phyloP scores from a whole-genome alignment of 2,113 vertebrate species.

The Hemichromis elongatus region DNA sequence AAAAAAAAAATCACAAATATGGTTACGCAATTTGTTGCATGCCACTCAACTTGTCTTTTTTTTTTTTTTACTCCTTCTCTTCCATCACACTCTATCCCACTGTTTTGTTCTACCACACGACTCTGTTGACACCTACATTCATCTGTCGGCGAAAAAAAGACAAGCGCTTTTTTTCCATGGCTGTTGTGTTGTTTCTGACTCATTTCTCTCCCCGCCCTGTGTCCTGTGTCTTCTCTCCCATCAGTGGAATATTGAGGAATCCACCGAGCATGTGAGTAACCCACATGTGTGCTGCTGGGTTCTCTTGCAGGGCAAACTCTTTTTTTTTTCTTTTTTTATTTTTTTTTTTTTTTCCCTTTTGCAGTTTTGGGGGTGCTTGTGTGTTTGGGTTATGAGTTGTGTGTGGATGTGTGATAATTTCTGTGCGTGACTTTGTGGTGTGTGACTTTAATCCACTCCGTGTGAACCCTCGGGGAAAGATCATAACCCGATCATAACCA shows the following conservation, averaged over 20 bases:
- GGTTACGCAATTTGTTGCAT: conserved; percentile 7
- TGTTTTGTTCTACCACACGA: conserved; percentile 24
- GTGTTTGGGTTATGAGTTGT: conserved; percentile 24
- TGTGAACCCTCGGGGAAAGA: conserved; percentile 25
- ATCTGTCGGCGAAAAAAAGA: conserved; percentile 70
- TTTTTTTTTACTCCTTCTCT: not conserved
- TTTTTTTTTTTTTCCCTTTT: too few relatives aligned
- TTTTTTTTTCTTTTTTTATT: too few relatives aligned
- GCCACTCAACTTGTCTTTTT: conserved; percentile 7
- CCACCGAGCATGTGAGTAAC: conserved; percentile 96
- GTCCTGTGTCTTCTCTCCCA: conserved; percentile 74
- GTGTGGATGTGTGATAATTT: conserved; percentile 4
- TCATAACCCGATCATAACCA: conserved; percentile 38
- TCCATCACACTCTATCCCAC: conserved; percentile 9
- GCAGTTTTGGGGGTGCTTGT: conserved; percentile 59
- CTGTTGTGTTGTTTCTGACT: conserved; percentile 69
- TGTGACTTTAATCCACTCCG: conserved; percentile 22
- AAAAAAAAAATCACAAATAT: not conserved
- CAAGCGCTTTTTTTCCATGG: conserved; percentile 58
- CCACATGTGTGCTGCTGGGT: conserved; percentile 79
- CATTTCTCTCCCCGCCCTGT: conserved; percentile 61
- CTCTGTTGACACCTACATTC: conserved; percentile 67
- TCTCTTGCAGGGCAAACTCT: conserved; percentile 55
- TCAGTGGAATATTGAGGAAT: conserved; percentile 96
- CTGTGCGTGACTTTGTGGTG: not conserved